Evolutionary conservation across 2,797 vertebrate species (phyloP).

Genomic region (Phoebastria nigripes): DNA sequence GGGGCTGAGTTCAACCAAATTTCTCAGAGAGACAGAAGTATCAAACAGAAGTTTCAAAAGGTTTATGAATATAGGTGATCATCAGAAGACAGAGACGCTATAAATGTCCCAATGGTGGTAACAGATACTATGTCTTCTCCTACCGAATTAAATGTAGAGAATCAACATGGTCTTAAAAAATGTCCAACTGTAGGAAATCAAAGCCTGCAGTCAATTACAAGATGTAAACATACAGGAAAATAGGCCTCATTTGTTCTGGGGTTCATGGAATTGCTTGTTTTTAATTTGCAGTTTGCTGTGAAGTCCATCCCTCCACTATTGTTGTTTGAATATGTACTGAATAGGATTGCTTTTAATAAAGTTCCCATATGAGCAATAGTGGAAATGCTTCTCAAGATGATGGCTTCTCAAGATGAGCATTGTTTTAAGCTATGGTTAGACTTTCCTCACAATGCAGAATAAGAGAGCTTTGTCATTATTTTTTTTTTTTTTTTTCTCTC

Average conservation of each 20-base stretch:
- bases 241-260: background rate
- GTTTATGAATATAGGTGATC: background rate
- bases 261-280: background rate
- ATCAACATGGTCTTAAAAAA: background rate
- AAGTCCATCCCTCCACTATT: background rate
- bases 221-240: background rate
- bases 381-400: background rate
- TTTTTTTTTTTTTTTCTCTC: background rate
- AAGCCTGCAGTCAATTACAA: background rate
- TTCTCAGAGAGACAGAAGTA: background rate
- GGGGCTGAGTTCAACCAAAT: background rate
- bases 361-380: background rate
- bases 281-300: background rate
- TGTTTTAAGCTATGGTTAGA: background rate
- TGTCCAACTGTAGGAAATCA: background rate
- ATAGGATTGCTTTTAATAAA: background rate
- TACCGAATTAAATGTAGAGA: background rate
- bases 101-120: background rate
- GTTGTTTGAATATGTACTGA: background rate
- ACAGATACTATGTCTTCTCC: background rate
- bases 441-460: background rate
- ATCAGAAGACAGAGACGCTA: background rate
- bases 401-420: background rate
- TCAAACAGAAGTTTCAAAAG: background rate
- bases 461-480: background rate